Evolutionary conservation across 1,140 invertebrate species (phyloP).

Genomic region (Nautilus pompilius): DNA sequence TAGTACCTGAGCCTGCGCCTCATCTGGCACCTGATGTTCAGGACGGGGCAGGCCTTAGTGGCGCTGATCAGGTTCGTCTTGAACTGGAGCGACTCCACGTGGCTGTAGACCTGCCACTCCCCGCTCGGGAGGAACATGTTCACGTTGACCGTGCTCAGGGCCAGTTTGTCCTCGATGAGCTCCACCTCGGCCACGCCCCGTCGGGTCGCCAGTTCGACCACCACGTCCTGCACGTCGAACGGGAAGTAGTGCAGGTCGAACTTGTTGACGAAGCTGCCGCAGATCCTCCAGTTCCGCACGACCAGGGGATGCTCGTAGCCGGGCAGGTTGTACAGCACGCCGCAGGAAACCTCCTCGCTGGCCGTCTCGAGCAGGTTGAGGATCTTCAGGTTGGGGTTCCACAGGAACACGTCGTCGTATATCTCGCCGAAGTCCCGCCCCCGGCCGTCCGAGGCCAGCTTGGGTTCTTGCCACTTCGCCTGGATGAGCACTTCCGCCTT

Average conservation of each 20-base stretch:
- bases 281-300: conserved; percentile 33
- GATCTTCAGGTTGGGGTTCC: conserved; percentile 33
- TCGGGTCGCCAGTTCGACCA: neutral
- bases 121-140: no score
- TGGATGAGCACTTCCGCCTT: conserved; percentile 38
- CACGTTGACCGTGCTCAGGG: conserved; percentile 22
- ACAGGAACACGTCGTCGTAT: conserved; percentile 15
- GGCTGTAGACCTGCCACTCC: no score
- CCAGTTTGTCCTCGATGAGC: conserved; percentile 31
- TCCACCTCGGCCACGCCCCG: conserved; percentile 21
- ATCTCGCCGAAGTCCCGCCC: conserved; percentile 15
- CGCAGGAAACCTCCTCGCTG: conserved; percentile 19
- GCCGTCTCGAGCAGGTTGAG: conserved; percentile 27
- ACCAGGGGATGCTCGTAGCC: conserved; percentile 31
- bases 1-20: no score
- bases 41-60: no score
- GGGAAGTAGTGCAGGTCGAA: conserved; percentile 47
- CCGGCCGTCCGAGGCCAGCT: neutral
- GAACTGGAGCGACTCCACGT: no score
- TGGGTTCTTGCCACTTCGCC: conserved; percentile 39
- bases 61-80: no score
- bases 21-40: no score
- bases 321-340: conserved; percentile 21
- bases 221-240: conserved; percentile 45
- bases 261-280: conserved; percentile 41